Percentiles rank a stretch among this genome's conserved stretches.
These are phyloP conservation scores for Ochlodes sylvanus DNA, from an alignment of 2,888 invertebrate genomes.

Conservation along the genomic window DNA sequence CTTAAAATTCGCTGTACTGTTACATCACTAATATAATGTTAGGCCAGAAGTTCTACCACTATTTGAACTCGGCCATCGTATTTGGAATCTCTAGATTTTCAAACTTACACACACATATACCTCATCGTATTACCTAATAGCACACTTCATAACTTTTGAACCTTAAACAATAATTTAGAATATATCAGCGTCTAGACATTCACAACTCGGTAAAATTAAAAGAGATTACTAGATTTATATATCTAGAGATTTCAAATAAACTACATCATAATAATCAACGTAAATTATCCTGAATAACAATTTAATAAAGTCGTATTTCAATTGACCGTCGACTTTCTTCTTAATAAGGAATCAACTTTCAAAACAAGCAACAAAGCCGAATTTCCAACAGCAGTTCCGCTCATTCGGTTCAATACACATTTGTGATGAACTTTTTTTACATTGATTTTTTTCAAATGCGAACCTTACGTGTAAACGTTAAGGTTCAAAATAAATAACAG, in stretches of 20 bases:
- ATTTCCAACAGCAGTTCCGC: background rate
- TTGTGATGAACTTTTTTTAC: too few relatives aligned
- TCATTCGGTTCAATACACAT: background rate
- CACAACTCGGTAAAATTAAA: conserved; percentile 14
- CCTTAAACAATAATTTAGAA: conserved; percentile 34
- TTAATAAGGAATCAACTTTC: background rate
- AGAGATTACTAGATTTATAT: background rate
- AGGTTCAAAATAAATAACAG: background rate
- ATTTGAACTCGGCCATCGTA: conserved; percentile 12
- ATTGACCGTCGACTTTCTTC: background rate
- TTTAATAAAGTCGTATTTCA: conserved; percentile 2
- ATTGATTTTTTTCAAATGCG: background rate
- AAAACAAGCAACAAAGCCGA: background rate
- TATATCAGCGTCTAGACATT: conserved; percentile 21
- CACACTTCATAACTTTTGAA: conserved; percentile 15
- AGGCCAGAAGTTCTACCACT: conserved; percentile 8
- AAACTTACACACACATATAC: conserved; percentile 3
- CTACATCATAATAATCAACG: background rate
- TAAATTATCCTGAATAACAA: background rate
- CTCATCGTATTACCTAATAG: conserved; percentile 10
- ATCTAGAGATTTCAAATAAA: conserved; percentile 34
- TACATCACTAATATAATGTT: conserved; percentile 9
- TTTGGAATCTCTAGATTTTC: conserved; percentile 27
- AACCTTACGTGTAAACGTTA: background rate
- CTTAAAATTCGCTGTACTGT: conserved; percentile 35